Conservation (phyloP, 2,888 invertebrate species). For the Synergus laeviventris region DNA sequence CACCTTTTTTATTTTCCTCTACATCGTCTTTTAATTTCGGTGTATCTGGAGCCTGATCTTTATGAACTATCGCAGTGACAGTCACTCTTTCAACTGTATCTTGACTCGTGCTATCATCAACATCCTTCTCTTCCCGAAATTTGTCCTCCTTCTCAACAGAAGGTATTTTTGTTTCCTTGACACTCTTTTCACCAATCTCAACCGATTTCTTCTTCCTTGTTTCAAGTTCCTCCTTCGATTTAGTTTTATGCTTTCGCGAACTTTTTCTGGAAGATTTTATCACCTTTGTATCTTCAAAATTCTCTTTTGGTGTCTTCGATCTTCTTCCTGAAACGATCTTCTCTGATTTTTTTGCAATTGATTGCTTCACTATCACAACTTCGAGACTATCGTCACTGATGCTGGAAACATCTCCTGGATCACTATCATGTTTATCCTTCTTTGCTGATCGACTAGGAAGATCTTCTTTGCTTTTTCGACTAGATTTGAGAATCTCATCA, state of each 20-base stretch:
- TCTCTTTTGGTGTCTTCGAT: conserved; percentile 64
- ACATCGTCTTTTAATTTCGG: conserved; percentile 68
- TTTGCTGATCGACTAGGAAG: conserved; percentile 56
- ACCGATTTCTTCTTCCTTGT: conserved; percentile 68
- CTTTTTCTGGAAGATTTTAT: conserved; percentile 58
- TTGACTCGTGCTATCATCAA: conserved; percentile 71
- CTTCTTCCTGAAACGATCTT: conserved; percentile 66
- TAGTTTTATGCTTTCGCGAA: conserved; percentile 51
- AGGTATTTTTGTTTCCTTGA: conserved; percentile 34
- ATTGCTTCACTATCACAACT: conserved; percentile 69
- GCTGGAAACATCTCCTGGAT: conserved; percentile 50
- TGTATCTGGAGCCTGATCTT: conserved; percentile 68
- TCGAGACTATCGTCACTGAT: conserved; percentile 73
- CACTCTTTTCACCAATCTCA: conserved; percentile 33
- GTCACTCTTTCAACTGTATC: conserved; percentile 70
- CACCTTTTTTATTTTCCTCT: conserved; percentile 52
- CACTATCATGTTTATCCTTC: conserved; percentile 42
- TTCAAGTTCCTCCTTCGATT: conserved; percentile 58
- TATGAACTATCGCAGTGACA: conserved; percentile 71
- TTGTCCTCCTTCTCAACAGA: conserved; percentile 43
- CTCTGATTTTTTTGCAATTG: conserved; percentile 68
- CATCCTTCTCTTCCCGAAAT: conserved; percentile 55
- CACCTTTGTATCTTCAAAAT: conserved; percentile 58
- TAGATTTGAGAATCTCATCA: conserved; percentile 37
- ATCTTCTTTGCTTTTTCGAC: conserved; percentile 40